Conservation (phyloP, 2,797 vertebrate species). For the Pyrocephalus nanus region DNA sequence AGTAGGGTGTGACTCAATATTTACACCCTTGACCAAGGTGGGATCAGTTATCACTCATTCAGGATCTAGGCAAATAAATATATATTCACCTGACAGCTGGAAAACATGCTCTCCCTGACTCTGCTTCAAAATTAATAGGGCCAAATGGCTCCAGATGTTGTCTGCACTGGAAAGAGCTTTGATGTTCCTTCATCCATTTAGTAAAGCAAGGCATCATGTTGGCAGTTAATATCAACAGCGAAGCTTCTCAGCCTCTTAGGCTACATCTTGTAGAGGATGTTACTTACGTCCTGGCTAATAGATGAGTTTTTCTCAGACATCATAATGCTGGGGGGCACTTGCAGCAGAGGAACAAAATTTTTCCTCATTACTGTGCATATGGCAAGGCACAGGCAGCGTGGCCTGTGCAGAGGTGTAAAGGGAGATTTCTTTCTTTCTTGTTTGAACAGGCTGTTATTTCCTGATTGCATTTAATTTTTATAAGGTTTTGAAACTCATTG, state of each 20-base stretch:
- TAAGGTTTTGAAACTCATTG: neutral
- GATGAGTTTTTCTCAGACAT: neutral
- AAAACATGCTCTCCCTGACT: neutral
- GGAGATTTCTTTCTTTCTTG: neutral
- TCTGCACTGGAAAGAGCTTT: neutral
- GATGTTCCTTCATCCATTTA: fast-evolving
- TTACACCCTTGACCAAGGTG: fast-evolving
- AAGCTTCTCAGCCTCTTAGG: neutral
- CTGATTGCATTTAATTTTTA: slow-evolving; percentile 1
- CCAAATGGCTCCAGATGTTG: neutral
- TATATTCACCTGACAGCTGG: neutral
- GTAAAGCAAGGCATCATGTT: neutral
- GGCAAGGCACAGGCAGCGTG: neutral
- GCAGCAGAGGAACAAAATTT: neutral
- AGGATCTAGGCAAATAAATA: neutral
- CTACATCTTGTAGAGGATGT: neutral
- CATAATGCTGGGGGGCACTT: neutral
- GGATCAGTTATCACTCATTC: neutral
- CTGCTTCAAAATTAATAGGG: neutral
- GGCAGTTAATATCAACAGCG: neutral
- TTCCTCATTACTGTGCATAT: neutral
- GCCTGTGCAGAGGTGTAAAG: neutral
- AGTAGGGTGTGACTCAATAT: neutral
- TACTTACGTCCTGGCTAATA: neutral
- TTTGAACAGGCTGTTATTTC: neutral